A percentile compares a stretch with the other conserved stretches of the same genome.
Evolutionary conservation across 2,888 invertebrate genomes (phyloP).

Genomic region (Drosophila eohydei): DNA sequence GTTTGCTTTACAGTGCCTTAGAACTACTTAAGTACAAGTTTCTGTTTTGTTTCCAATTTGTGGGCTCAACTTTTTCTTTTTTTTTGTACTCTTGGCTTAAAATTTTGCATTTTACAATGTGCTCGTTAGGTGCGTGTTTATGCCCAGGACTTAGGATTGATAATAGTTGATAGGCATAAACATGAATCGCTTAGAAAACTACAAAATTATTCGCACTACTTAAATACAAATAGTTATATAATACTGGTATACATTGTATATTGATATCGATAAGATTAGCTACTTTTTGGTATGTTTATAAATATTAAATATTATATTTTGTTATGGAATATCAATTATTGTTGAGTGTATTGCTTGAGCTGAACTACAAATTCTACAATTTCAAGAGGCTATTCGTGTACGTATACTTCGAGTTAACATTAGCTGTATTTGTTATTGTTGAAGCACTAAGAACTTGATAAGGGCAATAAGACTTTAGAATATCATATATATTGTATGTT

Average conservation of each 20-base stretch:
- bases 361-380: slow-evolving; percentile 63
- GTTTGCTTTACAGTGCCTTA: slow-evolving; percentile 72
- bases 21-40: slow-evolving; percentile 19
- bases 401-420: slow-evolving; percentile 68
- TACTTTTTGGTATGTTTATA: neutral
- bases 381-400: slow-evolving; percentile 62
- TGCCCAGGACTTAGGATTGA: slow-evolving; percentile 63
- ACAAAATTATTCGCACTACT: slow-evolving; percentile 45
- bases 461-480: slow-evolving; percentile 39
- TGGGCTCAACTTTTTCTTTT: slow-evolving; percentile 30
- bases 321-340: slow-evolving; percentile 42
- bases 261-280: neutral
- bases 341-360: slow-evolving; percentile 67
- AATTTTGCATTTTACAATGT: slow-evolving; percentile 84
- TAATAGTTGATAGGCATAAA: slow-evolving; percentile 63
- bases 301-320: neutral
- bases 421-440: slow-evolving; percentile 37
- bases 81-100: slow-evolving; percentile 83
- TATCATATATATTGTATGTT: slow-evolving; percentile 27
- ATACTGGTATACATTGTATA: slow-evolving; percentile 37
- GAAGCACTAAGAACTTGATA: slow-evolving; percentile 30
- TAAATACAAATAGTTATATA: neutral
- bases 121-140: slow-evolving; percentile 71
- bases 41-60: slow-evolving; percentile 50
- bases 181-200: slow-evolving; percentile 47